A percentile compares a stretch with the other conserved stretches of the same genome.
phyloP scores from a whole-genome alignment of 2,797 vertebrate species.

The Poeciliopsis presidionis region DNA sequence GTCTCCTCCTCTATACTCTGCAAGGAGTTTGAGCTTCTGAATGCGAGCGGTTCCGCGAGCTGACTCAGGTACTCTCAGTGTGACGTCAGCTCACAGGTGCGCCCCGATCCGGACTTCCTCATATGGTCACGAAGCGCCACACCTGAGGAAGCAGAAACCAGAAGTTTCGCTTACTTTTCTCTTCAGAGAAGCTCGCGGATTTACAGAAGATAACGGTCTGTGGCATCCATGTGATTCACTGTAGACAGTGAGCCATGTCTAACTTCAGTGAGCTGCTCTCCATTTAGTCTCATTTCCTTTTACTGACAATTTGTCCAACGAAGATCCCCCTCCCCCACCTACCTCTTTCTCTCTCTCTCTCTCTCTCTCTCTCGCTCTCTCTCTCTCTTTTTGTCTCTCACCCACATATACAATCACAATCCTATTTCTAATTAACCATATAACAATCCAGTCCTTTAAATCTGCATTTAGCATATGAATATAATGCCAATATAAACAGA shows the following conservation, averaged over 20 bases:
- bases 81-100: conserved; percentile 76
- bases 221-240: background rate
- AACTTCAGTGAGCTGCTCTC: background rate
- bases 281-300: conserved; percentile 40
- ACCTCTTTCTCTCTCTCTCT: background rate
- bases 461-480: background rate
- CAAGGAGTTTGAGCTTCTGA: conserved; percentile 14
- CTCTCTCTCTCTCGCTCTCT: background rate
- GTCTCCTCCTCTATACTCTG: background rate
- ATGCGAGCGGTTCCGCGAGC: conserved; percentile 6
- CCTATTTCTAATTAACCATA: background rate
- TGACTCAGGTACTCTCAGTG: conserved; percentile 62
- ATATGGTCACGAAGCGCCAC: conserved; percentile 51
- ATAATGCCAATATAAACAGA: background rate
- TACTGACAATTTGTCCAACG: background rate
- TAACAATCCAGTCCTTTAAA: background rate
- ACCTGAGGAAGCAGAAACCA: conserved; percentile 34
- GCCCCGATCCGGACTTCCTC: conserved; percentile 44
- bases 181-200: background rate
- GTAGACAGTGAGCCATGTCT: background rate
- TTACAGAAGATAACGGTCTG: background rate
- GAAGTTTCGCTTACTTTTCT: conserved; percentile 40
- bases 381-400: background rate
- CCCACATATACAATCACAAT: background rate
- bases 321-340: background rate